These are phyloP conservation scores for Eurystomus gularis DNA, from an alignment of 2,113 vertebrate genomes.

Conservation along the genomic window DNA sequence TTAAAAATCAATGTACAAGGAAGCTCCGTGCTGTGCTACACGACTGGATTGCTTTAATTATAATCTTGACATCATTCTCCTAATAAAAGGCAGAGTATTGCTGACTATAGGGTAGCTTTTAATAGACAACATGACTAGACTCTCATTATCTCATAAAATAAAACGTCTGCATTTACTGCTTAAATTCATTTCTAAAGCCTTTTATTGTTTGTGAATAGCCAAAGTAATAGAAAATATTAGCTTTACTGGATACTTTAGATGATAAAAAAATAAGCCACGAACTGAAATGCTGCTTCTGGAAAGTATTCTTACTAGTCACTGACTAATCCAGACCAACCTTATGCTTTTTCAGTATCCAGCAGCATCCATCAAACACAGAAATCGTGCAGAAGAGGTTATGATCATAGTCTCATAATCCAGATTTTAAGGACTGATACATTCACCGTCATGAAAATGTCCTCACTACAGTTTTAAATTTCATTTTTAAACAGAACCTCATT, in stretches of 20 bases:
- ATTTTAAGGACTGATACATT: neutral
- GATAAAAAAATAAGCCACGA: neutral
- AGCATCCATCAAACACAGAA: neutral
- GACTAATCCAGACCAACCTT: neutral
- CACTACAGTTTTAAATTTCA: neutral
- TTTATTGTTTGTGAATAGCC: constrained; percentile 39
- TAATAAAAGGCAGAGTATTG: constrained; percentile 57
- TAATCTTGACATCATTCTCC: constrained; percentile 54
- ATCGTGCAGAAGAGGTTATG: neutral
- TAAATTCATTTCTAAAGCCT: constrained; percentile 52
- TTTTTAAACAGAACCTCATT: neutral
- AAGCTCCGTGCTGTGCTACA: constrained; percentile 31
- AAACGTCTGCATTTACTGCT: constrained; percentile 49
- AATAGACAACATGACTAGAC: constrained; percentile 58
- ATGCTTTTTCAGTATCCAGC: neutral
- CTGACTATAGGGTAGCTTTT: constrained; percentile 57
- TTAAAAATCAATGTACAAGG: constrained; percentile 33
- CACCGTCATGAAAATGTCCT: neutral
- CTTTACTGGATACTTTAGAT: neutral
- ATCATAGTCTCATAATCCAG: neutral
- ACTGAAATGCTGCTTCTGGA: neutral
- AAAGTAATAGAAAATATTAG: constrained; percentile 39
- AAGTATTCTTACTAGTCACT: neutral
- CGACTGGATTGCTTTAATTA: constrained; percentile 62
- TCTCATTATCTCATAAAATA: constrained; percentile 60